Conservation (phyloP, 2,797 vertebrate genomes). For the Thalassophryne amazonica region DNA sequence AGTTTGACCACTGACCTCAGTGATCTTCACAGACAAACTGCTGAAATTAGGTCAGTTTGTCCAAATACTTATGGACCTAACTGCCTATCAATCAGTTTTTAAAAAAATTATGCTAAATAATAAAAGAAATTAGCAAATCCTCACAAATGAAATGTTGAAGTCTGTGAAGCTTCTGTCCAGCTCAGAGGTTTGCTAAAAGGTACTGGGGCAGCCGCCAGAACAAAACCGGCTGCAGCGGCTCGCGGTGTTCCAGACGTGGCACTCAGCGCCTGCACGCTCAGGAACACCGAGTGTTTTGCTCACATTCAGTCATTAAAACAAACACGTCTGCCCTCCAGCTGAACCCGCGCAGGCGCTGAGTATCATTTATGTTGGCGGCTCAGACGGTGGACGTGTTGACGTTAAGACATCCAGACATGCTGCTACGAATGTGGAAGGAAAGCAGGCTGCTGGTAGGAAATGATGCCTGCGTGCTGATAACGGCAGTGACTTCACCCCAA, state of each 20-base stretch:
- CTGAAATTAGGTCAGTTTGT: too few species aligned
- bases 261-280: slow-evolving; percentile 3
- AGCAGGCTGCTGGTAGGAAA: slow-evolving; percentile 42
- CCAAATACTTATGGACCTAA: too few species aligned
- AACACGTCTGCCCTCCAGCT: slow-evolving; percentile 36
- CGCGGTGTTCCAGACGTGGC: neutral
- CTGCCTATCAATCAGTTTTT: too few species aligned
- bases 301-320: slow-evolving; percentile 39
- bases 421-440: slow-evolving; percentile 38
- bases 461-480: slow-evolving; percentile 43
- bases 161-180: too few species aligned
- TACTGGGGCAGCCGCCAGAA: too few species aligned
- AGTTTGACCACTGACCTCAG: too few species aligned
- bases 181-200: too few species aligned
- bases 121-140: too few species aligned
- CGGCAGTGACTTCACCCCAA: slow-evolving; percentile 50
- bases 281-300: slow-evolving; percentile 33
- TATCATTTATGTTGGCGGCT: slow-evolving; percentile 39
- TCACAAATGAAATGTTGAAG: too few species aligned
- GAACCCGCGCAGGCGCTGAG: slow-evolving; percentile 35
- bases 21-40: too few species aligned
- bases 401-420: slow-evolving; percentile 30
- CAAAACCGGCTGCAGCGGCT: neutral
- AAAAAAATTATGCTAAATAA: too few species aligned
- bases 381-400: slow-evolving; percentile 31